Conservation (phyloP, 1,140 invertebrate genomes). For the Drosophila ironensis region DNA sequence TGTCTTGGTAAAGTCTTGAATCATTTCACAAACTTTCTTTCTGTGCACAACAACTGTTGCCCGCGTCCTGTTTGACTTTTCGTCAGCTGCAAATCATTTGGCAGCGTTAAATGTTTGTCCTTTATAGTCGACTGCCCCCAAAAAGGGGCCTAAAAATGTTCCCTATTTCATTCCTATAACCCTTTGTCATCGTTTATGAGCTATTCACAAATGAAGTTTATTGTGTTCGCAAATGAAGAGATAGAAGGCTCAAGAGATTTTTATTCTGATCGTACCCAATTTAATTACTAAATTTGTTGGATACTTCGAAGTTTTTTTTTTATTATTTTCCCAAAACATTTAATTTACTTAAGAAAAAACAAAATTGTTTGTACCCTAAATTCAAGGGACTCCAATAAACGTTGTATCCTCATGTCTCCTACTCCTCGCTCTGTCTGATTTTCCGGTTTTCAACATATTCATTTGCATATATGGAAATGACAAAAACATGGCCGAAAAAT, state of each 20-base stretch:
- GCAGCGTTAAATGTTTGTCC: constrained; percentile 54
- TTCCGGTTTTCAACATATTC: constrained; percentile 69
- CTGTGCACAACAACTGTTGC: constrained; percentile 23
- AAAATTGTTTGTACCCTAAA: neutral
- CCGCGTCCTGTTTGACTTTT: constrained; percentile 47
- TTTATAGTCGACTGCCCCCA: neutral
- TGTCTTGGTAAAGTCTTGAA: too few relatives aligned
- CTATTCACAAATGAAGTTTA: constrained; percentile 2
- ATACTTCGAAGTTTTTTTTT: too few relatives aligned
- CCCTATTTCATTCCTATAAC: constrained; percentile 10
- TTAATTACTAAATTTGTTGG: too few relatives aligned
- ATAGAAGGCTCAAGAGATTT: too few relatives aligned
- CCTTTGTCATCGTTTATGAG: constrained; percentile 16
- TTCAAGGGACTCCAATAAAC: neutral
- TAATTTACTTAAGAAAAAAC: too few relatives aligned
- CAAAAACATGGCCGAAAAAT: constrained; percentile 78
- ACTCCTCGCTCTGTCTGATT: constrained; percentile 38
- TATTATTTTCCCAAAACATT: too few relatives aligned
- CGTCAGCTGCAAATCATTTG: constrained; percentile 69
- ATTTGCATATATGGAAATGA: constrained; percentile 78
- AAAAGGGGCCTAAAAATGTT: neutral
- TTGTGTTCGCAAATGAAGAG: neutral
- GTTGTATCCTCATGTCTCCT: neutral
- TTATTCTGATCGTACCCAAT: too few relatives aligned
- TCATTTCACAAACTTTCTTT: neutral